Evolutionary conservation across 2,888 invertebrate genomes (phyloP).

Genomic region (Stictocephala bisonia): DNA sequence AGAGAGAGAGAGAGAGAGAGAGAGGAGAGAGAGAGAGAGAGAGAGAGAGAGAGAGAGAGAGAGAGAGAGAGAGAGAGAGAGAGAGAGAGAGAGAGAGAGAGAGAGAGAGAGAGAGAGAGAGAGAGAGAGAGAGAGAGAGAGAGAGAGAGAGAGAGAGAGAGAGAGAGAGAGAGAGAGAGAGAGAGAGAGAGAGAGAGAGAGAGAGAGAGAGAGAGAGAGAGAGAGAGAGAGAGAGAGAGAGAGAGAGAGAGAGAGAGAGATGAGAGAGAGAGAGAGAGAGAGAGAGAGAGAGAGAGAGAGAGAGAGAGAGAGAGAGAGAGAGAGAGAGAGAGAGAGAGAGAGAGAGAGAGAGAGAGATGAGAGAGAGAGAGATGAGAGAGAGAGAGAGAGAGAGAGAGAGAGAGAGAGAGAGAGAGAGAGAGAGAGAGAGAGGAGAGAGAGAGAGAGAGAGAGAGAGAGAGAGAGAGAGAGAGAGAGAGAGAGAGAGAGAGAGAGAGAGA

Average conservation of each 20-base stretch:
- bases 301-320: no score
- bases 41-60: background rate
- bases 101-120: background rate
- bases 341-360: no score
- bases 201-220: background rate
- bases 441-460: conserved; percentile 7
- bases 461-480: conserved; percentile 15
- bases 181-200: background rate
- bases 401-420: background rate
- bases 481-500: conserved; percentile 15
- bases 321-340: background rate
- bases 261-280: conserved; percentile 3
- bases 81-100: background rate
- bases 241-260: no score
- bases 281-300: no score
- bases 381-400: background rate
- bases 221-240: background rate
- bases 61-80: background rate
- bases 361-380: no score
- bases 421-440: conserved; percentile 13
- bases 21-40: background rate
- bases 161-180: background rate
- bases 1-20: no score
- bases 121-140: background rate
- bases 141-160: background rate